Percentiles rank a stretch among this genome's conserved stretches.
These are phyloP conservation scores for Catharus bicknelli DNA, from an alignment of 2,113 vertebrate species.

Conservation along the genomic window DNA sequence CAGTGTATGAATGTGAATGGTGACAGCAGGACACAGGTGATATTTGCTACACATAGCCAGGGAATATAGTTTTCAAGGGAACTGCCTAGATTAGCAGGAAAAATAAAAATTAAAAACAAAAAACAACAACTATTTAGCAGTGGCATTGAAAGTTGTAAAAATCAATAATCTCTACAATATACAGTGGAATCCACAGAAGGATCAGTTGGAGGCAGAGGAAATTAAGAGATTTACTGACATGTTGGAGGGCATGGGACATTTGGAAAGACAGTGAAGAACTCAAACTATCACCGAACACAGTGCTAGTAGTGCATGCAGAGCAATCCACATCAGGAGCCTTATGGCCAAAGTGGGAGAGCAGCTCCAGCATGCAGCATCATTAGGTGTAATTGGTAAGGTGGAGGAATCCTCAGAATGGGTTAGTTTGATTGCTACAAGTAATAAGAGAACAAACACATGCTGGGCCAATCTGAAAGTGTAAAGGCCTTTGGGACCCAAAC, in stretches of 20 bases:
- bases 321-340: not conserved
- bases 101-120: not conserved
- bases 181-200: not conserved
- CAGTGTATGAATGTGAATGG: not conserved
- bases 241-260: not conserved
- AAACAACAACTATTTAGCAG: not conserved
- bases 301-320: not conserved
- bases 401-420: not conserved
- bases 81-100: not conserved
- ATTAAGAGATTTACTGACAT: not conserved
- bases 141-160: not conserved
- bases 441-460: not conserved
- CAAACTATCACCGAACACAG: not conserved
- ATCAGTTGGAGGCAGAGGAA: not conserved
- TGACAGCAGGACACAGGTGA: not conserved
- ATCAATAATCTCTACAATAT: not conserved
- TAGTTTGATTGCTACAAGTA: constrained; percentile 13
- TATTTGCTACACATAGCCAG: not conserved
- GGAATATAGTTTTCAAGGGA: not conserved
- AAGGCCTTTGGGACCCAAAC: not conserved
- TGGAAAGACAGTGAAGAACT: not conserved
- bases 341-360: constrained; percentile 4
- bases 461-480: not conserved
- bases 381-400: constrained; percentile 52
- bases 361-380: not conserved